These are phyloP conservation scores for Acanthochromis polyacanthus DNA, from an alignment of 2,113 vertebrate genomes.

Conservation along the genomic window DNA sequence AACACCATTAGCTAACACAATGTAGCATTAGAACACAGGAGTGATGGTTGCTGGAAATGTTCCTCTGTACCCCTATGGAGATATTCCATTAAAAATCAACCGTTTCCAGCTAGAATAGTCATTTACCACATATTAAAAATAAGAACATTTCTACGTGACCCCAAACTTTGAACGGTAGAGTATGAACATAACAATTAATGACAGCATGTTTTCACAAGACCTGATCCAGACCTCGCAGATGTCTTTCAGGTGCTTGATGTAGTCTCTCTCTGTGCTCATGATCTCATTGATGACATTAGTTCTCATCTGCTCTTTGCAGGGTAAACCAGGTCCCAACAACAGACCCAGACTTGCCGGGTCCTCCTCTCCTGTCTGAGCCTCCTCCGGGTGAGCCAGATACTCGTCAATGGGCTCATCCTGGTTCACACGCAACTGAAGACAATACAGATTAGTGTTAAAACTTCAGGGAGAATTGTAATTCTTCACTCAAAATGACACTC, in stretches of 20 bases:
- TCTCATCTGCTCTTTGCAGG: conserved; percentile 96
- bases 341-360: conserved; percentile 73
- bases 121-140: too few relatives aligned
- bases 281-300: conserved; percentile 98
- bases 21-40: too few relatives aligned
- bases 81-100: too few relatives aligned
- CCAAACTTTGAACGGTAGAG: too few relatives aligned
- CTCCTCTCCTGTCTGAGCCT: conserved; percentile 79
- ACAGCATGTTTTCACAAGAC: neutral
- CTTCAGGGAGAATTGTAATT: too few relatives aligned
- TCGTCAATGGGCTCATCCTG: conserved; percentile 95
- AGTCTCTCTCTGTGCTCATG: conserved; percentile 96
- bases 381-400: conserved; percentile 84
- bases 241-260: conserved; percentile 98
- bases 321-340: conserved; percentile 87
- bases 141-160: too few relatives aligned
- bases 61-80: too few relatives aligned
- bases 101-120: too few relatives aligned
- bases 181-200: too few relatives aligned
- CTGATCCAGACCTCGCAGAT: conserved; percentile 92
- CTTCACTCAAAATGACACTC: too few relatives aligned
- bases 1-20: too few relatives aligned
- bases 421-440: conserved; percentile 93
- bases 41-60: too few relatives aligned
- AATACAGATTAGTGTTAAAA: neutral